Conservation (phyloP, 2,888 invertebrate genomes). For the Ornithoptera alexandrae region DNA sequence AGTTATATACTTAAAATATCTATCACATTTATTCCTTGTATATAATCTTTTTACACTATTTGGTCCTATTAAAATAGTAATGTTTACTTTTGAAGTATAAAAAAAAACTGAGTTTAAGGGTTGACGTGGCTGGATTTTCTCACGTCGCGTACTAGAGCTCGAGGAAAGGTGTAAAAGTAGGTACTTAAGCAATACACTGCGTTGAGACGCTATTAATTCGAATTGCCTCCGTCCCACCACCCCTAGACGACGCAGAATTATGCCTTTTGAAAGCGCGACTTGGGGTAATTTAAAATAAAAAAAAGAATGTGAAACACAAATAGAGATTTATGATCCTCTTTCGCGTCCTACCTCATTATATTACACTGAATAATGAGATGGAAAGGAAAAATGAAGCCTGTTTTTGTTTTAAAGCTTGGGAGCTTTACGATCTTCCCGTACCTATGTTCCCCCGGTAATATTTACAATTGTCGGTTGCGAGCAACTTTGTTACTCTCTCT, state of each 20-base stretch:
- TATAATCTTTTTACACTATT: background rate
- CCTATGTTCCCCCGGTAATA: constrained; percentile 14
- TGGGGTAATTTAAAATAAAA: constrained; percentile 26
- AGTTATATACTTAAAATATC: too few species aligned
- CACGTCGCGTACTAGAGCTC: constrained; percentile 23
- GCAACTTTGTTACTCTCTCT: constrained; percentile 10
- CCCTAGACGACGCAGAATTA: constrained; percentile 16
- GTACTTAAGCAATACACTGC: constrained; percentile 27
- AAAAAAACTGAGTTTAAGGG: background rate
- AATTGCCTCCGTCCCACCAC: constrained; percentile 25
- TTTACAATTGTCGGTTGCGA: constrained; percentile 20
- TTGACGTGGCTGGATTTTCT: constrained; percentile 22
- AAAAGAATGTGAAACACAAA: constrained; percentile 19
- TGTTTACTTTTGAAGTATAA: background rate
- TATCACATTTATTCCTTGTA: too few species aligned
- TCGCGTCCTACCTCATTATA: constrained; percentile 19
- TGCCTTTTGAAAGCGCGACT: constrained; percentile 23
- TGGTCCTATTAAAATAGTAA: background rate
- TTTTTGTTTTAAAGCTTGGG: constrained; percentile 16
- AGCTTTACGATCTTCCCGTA: constrained; percentile 4
- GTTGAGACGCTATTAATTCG: constrained; percentile 28
- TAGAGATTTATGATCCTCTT: constrained; percentile 27
- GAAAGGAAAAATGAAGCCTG: constrained; percentile 16
- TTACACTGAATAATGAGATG: constrained; percentile 23
- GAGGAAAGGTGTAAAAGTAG: constrained; percentile 19